phyloP scores from a whole-genome alignment of 2,888 invertebrate species.

The Lasioglossum villosulum region DNA sequence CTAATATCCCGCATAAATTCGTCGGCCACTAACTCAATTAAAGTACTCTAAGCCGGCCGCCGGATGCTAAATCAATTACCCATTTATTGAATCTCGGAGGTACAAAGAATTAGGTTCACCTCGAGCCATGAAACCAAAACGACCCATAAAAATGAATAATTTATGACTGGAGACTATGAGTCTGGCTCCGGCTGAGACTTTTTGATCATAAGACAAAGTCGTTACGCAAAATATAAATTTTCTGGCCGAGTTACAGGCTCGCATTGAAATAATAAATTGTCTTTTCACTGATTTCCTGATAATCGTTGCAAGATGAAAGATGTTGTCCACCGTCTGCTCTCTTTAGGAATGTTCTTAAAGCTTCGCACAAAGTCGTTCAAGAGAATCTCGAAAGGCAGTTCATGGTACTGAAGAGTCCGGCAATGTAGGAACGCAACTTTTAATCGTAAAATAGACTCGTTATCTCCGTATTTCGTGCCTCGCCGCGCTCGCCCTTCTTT shows the following conservation, averaged over 20 bases:
- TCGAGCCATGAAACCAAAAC: neutral
- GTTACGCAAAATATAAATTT: neutral
- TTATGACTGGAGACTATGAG: neutral
- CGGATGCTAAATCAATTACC: constrained; percentile 36
- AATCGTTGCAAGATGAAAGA: neutral
- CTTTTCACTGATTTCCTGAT: neutral
- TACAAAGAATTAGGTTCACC: neutral
- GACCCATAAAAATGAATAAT: neutral
- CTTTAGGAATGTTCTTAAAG: neutral
- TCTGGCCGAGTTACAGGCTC: no score
- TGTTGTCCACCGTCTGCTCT: neutral
- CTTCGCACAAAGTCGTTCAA: neutral
- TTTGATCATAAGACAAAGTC: neutral
- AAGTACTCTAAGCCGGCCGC: neutral
- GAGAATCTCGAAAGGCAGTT: neutral
- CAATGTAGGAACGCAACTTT: neutral
- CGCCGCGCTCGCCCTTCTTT: neutral
- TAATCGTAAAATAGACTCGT: neutral
- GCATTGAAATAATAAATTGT: no score
- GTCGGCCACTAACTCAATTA: constrained; percentile 31
- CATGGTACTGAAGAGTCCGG: neutral
- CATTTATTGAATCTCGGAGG: constrained; percentile 10
- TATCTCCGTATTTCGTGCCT: neutral
- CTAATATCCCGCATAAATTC: constrained; percentile 31
- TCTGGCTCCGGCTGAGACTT: neutral